Evolutionary conservation across 37 sponge, comb jelly and placozoan species (phyloP).

Genomic region (Ianthella basta): DNA sequence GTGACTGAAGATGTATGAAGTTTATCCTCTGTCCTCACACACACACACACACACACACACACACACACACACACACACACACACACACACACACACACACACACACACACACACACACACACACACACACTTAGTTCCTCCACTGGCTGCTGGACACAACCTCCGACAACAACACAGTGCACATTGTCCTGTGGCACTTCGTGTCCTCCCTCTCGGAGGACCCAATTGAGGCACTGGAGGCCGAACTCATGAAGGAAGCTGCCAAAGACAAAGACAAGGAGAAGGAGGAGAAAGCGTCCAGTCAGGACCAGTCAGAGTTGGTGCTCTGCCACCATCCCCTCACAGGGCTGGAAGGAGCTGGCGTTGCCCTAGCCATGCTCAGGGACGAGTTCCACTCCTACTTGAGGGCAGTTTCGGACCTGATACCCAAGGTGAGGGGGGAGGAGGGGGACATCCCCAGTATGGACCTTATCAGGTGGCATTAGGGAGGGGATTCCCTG

Average conservation of each 20-base stretch:
- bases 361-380: constrained; percentile 48
- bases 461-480: neutral
- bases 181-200: constrained; percentile 91
- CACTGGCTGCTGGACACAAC: constrained; percentile 73
- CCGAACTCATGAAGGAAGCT: constrained; percentile 33
- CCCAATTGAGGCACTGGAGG: constrained; percentile 61
- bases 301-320: constrained; percentile 51
- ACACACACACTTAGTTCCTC: constrained; percentile 52
- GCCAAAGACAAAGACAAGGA: constrained; percentile 60
- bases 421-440: constrained; percentile 66
- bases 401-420: constrained; percentile 69
- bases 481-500: neutral
- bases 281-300: constrained; percentile 35
- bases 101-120: neutral
- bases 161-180: constrained; percentile 63
- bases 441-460: neutral
- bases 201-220: constrained; percentile 61
- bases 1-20: too few relatives aligned
- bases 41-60: too few relatives aligned
- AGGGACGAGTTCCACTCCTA: constrained; percentile 79
- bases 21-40: too few relatives aligned
- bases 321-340: constrained; percentile 75
- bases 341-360: constrained; percentile 76
- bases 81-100: neutral
- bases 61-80: too few relatives aligned